Percentiles rank a stretch among this genome's conserved stretches.
phyloP scores from a whole-genome alignment of 2,113 vertebrate genomes.

The Lophotis ruficrista region DNA sequence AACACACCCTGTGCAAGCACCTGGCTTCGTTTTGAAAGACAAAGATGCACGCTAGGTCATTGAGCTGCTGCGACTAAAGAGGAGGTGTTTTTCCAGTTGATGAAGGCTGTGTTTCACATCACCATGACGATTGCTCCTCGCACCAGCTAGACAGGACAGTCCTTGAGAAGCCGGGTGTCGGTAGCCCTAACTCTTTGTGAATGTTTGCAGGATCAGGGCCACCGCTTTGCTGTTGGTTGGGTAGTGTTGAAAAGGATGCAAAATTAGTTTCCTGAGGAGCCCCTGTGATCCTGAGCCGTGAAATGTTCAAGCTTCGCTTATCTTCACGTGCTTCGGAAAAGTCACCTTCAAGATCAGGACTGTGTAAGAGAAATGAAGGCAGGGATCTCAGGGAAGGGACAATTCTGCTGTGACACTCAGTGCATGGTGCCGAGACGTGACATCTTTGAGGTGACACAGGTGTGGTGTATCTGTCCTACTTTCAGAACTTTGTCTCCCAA shows the following conservation, averaged over 20 bases:
- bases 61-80: not conserved
- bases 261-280: not conserved
- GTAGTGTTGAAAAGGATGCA: not conserved
- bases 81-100: not conserved
- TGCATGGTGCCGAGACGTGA: accelerated
- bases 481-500: not conserved
- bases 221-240: not conserved
- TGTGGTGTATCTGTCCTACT: not conserved
- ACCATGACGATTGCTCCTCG: not conserved
- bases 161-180: not conserved
- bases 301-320: not conserved
- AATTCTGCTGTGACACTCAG: not conserved
- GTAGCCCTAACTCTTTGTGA: not conserved
- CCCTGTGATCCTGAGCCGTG: accelerated
- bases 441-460: accelerated
- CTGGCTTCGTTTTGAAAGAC: not conserved
- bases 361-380: accelerated
- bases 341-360: not conserved
- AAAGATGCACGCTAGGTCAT: not conserved
- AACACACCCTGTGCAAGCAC: not conserved
- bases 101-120: accelerated
- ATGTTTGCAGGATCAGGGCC: not conserved
- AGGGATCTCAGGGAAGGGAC: not conserved
- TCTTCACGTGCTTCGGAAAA: not conserved
- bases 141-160: not conserved